These are phyloP conservation scores for Clepsis dumicolana DNA, from an alignment of 2,888 invertebrate species.

Conservation along the genomic window DNA sequence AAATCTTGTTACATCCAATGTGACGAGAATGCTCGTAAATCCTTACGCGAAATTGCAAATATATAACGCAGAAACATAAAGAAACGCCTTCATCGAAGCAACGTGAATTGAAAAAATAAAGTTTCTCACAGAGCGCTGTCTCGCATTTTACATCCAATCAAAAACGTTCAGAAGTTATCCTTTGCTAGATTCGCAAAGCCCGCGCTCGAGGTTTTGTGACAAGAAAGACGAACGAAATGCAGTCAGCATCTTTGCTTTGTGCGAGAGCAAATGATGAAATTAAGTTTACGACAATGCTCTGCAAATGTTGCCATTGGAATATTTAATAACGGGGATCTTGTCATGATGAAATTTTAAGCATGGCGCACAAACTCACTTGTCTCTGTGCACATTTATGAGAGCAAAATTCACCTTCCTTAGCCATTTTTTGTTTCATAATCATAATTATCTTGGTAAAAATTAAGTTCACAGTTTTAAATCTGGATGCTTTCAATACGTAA, in stretches of 20 bases:
- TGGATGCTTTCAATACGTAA: neutral
- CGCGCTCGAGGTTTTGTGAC: constrained; percentile 28
- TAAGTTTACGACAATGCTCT: constrained; percentile 31
- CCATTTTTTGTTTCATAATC: neutral
- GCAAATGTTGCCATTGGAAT: constrained; percentile 38
- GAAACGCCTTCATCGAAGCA: constrained; percentile 22
- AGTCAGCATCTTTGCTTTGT: constrained; percentile 42
- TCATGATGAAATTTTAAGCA: constrained; percentile 30
- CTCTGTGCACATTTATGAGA: constrained; percentile 8
- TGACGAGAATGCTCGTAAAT: constrained; percentile 3
- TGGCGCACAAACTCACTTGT: constrained; percentile 16
- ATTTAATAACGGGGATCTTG: constrained; percentile 36
- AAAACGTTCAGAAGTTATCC: constrained; percentile 43
- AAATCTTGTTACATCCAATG: constrained; percentile 2
- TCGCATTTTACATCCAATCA: constrained; percentile 46
- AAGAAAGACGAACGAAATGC: constrained; percentile 30
- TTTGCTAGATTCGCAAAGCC: constrained; percentile 38
- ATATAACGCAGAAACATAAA: constrained; percentile 23
- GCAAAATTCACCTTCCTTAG: neutral
- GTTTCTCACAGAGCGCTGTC: constrained; percentile 40
- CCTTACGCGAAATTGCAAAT: constrained; percentile 28
- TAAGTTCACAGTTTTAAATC: constrained; percentile 6
- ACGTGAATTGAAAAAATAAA: constrained; percentile 42
- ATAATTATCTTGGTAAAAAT: neutral
- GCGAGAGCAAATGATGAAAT: constrained; percentile 30